Base-by-base conservation (phyloP, 2,113 vertebrate species). In the Barbus barbus region DNA sequence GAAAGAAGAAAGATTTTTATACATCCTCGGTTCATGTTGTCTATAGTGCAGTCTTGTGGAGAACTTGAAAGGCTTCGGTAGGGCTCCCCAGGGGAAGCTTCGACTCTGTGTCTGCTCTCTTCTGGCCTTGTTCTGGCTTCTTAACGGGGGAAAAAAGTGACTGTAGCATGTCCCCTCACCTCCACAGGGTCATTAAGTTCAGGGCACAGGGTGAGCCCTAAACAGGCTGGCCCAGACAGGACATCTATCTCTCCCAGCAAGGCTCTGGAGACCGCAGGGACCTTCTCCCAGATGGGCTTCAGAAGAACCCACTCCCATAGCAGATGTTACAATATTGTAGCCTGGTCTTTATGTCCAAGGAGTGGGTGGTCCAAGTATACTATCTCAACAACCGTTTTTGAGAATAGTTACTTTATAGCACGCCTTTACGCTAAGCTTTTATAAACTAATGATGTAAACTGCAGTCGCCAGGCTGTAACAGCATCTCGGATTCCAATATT, bases 1-100 rank as follows among this genome's bases (percentile, higher is more conserved):
- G 56, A 75, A 18, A 22, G 44, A n/a, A 16, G 4, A 24, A n/a
- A 53, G 36, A 63, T 28, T 78, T 80, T 79, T 69, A 76, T 77
- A 82, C 61, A 60, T 84, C 82, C 69, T 83, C 41, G 82, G 56
- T 86, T 85, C 77, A 51, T 85, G 80, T 84, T 83, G 58, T 82
- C 41, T 67, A n/a, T 38, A 87, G 63, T 81, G 61, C 60, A 67
- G 58, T 85, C 44, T 83, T 81, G 83, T 79, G 28, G 84, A 74
- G 77, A 87, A 84, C 72, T 84, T 90, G 73, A 90, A 87, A 89
- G 89, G 74, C 73, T 85, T 81, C 28, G 83, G 65, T 86, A 24
- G 36, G 63, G 74, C 86, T 85, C 85, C 74, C 88, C 38, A 31
- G 85, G 69, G 85, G 81, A 60, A 56, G 77, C 56, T 48, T 28